Conservation (phyloP, 2,113 vertebrate species). For the Stegostoma tigrinum region DNA sequence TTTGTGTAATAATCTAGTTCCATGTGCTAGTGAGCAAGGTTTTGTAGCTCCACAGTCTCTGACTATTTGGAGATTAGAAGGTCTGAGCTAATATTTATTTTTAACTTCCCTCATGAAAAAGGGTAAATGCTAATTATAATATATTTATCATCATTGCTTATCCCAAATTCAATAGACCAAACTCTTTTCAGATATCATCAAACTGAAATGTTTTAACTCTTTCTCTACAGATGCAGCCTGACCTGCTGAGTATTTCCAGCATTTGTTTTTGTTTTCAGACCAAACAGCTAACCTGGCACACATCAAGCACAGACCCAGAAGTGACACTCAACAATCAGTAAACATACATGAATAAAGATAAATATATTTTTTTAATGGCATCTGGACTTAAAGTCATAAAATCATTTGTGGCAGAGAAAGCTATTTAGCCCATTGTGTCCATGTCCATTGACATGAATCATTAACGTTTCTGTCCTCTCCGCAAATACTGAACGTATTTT, state of each 20-base stretch:
- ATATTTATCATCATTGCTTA: neutral
- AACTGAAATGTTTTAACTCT: neutral
- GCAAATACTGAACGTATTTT: neutral
- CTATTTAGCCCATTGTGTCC: neutral
- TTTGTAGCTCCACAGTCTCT: neutral
- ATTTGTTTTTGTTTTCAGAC: neutral
- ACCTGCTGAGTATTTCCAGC: neutral
- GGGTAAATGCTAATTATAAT: neutral
- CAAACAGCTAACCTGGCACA: neutral
- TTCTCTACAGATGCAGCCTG: neutral
- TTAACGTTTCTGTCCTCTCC: neutral
- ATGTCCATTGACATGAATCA: neutral
- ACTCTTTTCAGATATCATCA: neutral
- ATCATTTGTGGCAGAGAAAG: neutral
- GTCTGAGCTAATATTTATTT: no score
- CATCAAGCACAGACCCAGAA: neutral
- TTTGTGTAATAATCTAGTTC: neutral
- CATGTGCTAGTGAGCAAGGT: neutral
- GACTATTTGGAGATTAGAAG: no score
- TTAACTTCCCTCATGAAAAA: neutral
- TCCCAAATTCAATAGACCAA: neutral
- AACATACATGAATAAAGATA: neutral
- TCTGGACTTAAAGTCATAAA: neutral
- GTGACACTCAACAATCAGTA: neutral
- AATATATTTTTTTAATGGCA: neutral